Conservation (phyloP, 2,797 vertebrate species). For the Tolypeutes matacus region DNA sequence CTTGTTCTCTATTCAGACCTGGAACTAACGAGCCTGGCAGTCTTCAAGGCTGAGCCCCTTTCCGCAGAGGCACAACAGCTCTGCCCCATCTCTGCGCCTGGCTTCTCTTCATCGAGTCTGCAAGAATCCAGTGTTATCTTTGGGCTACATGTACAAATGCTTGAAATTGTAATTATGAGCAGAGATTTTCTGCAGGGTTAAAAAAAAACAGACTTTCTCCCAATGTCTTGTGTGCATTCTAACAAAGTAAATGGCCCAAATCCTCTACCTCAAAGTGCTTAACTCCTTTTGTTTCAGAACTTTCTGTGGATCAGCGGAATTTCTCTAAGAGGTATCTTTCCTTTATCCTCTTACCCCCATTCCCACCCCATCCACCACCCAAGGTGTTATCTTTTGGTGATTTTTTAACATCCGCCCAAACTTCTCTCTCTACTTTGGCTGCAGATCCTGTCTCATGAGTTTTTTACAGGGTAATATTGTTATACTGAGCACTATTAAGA, state of each 20-base stretch:
- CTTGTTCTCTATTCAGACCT: neutral
- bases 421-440: neutral
- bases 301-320: neutral
- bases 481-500: neutral
- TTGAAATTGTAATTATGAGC: neutral
- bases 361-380: neutral
- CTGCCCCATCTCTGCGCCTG: neutral
- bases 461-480: neutral
- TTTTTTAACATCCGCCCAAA: slow-evolving; percentile 5
- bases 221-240: neutral
- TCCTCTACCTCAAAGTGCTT: neutral
- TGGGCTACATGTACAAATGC: neutral
- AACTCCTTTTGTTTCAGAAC: neutral
- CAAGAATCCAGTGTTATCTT: neutral
- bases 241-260: neutral
- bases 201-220: neutral
- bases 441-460: neutral
- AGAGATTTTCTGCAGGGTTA: slow-evolving; percentile 14
- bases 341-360: neutral
- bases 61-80: neutral
- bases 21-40: neutral
- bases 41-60: neutral
- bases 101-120: neutral
- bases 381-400: neutral
- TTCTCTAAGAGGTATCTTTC: neutral